Base-by-base conservation (phyloP, 2,888 invertebrate genomes). In the Ormyrus nitidulus region DNA sequence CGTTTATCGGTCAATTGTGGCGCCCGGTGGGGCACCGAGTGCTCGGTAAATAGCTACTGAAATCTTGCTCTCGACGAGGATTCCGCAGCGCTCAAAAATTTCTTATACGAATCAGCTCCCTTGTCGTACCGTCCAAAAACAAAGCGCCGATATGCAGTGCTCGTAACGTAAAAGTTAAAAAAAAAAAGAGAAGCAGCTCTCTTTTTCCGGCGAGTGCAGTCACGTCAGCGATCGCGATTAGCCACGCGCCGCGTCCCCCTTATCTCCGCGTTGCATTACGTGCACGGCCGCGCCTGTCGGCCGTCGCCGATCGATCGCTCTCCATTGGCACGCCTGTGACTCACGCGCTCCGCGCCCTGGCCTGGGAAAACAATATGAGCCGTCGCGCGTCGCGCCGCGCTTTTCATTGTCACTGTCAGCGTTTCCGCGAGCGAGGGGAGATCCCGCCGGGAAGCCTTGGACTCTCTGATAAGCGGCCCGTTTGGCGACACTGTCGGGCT, bases 161-260 rank as follows among this genome's bases (percentile, higher is more conserved):
- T 34, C 34, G 34, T 4, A 34, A 4, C 4, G 0, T 0, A 34
- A 34, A 34, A 4, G 34, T 34, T 34, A 34, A 34, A 34, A 34
- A 34, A 34, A 34, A 34, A 34, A 4, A 34, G 34, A 34, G 34
- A 34, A 34, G 34, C 53, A 0, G 53, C 53, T 53, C 10, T 10
- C 10, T 53, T 10, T 10, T 10, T 53, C 10, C 10, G 58, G 11
- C 8, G 9, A 34, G 19, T 34, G 56, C 69, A 78, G 74, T 81
- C 81, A 81, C 78, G 78, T 74, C 70, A 53, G 51, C 77, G 71
- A 68, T 61, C 46, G 70, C 77, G 73, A 80, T 80, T 80, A 76
- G 54, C 64, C 56, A 49, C 66, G 58, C 59, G 66, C 74, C 13
- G 11, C 10, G 56, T 6, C 44, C 34, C 34, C 54, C 64, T 65